These are phyloP conservation scores for Smutsia temminckii DNA, from an alignment of 2,797 vertebrate genomes.

Conservation along the genomic window DNA sequence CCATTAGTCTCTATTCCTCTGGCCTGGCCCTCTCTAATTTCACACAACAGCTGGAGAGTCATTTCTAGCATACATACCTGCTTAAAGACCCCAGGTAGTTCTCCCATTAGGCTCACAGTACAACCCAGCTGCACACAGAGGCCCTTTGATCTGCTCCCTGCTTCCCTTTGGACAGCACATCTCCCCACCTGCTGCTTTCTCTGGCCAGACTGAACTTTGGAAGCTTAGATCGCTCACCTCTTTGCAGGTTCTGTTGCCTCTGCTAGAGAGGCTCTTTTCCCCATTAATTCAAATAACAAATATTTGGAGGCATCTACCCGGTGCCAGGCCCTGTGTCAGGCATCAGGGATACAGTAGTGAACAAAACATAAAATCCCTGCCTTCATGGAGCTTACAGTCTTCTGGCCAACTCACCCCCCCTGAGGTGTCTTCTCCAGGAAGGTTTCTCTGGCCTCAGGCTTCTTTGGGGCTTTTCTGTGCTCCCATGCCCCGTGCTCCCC, in stretches of 20 bases:
- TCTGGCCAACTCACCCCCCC: not conserved
- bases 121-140: not conserved
- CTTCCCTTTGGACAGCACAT: not conserved
- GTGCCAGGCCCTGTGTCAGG: not conserved
- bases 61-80: not conserved
- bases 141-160: not conserved
- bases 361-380: not conserved
- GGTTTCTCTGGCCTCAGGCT: not conserved
- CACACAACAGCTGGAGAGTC: not conserved
- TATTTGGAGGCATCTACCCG: not conserved
- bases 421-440: not conserved
- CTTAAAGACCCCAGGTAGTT: not conserved
- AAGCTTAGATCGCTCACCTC: not conserved
- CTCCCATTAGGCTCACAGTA: not conserved
- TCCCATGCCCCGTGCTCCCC: not conserved
- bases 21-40: not conserved
- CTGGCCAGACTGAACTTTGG: not conserved
- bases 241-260: not conserved
- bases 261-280: not conserved
- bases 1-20: not conserved
- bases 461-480: not conserved
- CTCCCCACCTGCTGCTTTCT: not conserved
- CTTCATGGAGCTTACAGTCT: not conserved
- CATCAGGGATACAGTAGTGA: not conserved
- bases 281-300: not conserved